Percentiles rank a stretch among this genome's conserved stretches.
Evolutionary conservation across 2,797 vertebrate species (phyloP).

Genomic region (Coracias cyanogaster): DNA sequence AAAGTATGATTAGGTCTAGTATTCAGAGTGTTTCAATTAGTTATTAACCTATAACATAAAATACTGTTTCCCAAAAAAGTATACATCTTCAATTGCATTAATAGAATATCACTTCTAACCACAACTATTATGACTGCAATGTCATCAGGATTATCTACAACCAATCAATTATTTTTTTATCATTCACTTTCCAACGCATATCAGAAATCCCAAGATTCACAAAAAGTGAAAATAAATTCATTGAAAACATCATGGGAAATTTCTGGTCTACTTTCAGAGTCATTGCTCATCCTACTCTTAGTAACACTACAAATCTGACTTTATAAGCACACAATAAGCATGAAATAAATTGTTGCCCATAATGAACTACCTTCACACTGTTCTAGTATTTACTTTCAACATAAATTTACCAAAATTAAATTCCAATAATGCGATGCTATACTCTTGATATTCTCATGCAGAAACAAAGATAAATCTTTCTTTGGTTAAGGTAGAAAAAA

Average conservation of each 20-base stretch:
- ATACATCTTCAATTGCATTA: neutral
- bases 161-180: neutral
- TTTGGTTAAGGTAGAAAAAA: neutral
- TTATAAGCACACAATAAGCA: neutral
- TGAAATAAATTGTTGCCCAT: neutral
- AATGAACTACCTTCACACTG: neutral
- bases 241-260: neutral
- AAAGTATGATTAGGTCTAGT: neutral
- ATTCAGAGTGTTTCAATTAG: neutral
- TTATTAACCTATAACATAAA: neutral
- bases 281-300: neutral
- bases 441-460: neutral
- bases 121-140: neutral
- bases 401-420: neutral
- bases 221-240: neutral
- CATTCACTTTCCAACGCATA: neutral
- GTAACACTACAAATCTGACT: neutral
- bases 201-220: neutral
- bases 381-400: neutral
- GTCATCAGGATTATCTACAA: neutral
- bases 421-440: neutral
- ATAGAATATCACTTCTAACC: neutral
- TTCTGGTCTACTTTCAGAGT: neutral
- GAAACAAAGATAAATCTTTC: neutral
- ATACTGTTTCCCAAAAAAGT: neutral